A percentile compares a stretch with the other conserved stretches of the same genome.
Evolutionary conservation across 2,113 vertebrate species (phyloP).

Genomic region (Thamnophis sirtalis): DNA sequence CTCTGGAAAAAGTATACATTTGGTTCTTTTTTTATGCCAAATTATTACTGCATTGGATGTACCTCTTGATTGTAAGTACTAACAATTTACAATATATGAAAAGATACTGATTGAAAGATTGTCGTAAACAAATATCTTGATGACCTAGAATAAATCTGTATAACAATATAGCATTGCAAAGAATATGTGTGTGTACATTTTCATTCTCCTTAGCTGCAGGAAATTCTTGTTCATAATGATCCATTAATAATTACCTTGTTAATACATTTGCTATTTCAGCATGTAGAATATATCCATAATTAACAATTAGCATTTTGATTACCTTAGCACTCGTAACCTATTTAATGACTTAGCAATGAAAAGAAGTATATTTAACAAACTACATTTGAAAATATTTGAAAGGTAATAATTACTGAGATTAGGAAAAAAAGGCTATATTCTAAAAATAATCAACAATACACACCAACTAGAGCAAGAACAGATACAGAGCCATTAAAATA

Average conservation of each 20-base stretch:
- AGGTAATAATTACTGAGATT: neutral
- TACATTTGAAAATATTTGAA: neutral
- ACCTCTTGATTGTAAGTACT: constrained; percentile 92
- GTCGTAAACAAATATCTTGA: neutral
- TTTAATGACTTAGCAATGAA: neutral
- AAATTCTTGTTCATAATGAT: neutral
- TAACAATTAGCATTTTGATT: neutral
- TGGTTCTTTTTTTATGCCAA: constrained; percentile 81
- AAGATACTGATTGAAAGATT: neutral
- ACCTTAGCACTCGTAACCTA: neutral
- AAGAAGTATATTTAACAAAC: neutral
- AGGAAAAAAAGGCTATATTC: neutral
- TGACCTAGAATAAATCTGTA: neutral
- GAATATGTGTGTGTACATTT: neutral
- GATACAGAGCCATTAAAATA: neutral
- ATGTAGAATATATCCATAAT: neutral
- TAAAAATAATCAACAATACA: neutral
- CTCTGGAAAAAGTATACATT: constrained; percentile 61
- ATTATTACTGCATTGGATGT: constrained; percentile 85
- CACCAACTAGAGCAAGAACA: neutral
- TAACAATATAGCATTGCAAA: neutral
- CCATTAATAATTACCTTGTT: neutral
- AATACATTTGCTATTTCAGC: neutral
- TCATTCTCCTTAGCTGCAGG: neutral
- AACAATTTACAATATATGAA: constrained; percentile 9